Percentiles rank a stretch among this genome's conserved stretches.
These are phyloP conservation scores for Halictus rubicundus DNA, from an alignment of 1,140 invertebrate species.

Conservation along the genomic window DNA sequence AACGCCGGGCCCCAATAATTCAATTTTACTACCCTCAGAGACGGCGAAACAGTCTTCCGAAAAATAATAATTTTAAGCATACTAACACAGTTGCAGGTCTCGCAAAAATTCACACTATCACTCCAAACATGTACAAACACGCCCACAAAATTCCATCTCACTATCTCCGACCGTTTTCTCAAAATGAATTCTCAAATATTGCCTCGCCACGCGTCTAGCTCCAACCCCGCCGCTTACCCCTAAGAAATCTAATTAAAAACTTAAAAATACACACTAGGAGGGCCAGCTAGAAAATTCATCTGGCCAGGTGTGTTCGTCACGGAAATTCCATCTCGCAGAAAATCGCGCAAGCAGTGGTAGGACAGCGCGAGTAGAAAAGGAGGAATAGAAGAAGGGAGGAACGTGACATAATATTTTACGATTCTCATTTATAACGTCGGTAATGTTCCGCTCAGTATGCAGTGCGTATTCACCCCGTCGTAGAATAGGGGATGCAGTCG, in stretches of 20 bases:
- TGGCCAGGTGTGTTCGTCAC: slow-evolving; percentile 29
- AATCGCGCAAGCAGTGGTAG: not conserved
- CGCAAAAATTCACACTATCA: no score
- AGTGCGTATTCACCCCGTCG: slow-evolving; percentile 56
- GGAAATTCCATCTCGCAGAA: slow-evolving; percentile 60
- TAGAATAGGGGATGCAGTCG: slow-evolving; percentile 36
- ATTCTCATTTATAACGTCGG: slow-evolving; percentile 70
- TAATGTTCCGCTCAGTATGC: slow-evolving; percentile 70
- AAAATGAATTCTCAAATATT: no score
- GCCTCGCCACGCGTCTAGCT: no score
- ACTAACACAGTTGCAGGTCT: no score
- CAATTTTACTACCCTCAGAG: not conserved
- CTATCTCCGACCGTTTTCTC: no score
- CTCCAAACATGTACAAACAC: no score
- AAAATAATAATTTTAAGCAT: no score
- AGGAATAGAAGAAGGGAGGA: slow-evolving; percentile 39
- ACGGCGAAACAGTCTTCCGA: no score
- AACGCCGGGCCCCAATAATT: not conserved
- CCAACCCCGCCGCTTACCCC: no score
- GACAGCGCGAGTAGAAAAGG: slow-evolving; percentile 2
- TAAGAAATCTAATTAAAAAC: no score
- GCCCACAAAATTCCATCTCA: no score
- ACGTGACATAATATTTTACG: slow-evolving; percentile 68
- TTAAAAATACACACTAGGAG: no score
- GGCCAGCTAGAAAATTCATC: slow-evolving; percentile 11